phyloP scores from a whole-genome alignment of 2,113 vertebrate species.

The Sisor rabdophorus region DNA sequence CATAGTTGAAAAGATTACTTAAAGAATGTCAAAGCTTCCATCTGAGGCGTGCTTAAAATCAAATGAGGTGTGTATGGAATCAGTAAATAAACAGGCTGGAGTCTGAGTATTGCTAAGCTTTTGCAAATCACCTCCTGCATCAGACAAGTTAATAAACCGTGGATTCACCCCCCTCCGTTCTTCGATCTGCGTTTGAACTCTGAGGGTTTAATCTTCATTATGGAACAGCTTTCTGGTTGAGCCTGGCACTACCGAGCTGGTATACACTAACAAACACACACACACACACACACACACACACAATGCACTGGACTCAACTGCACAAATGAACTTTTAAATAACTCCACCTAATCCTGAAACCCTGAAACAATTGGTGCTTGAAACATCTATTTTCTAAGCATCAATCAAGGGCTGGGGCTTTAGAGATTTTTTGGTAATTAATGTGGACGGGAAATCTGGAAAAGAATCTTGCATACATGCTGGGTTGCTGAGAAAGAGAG shows the following conservation, averaged over 20 bases:
- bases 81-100: conserved; percentile 47
- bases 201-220: conserved; percentile 99
- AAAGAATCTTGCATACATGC: conserved; percentile 30
- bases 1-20: not conserved
- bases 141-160: conserved; percentile 85
- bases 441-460: conserved; percentile 50
- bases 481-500: conserved; percentile 1
- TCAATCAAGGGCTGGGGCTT: conserved; percentile 76
- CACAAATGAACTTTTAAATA: conserved; percentile 86
- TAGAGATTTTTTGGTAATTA: conserved; percentile 79
- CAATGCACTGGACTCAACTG: conserved; percentile 69
- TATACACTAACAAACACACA: not conserved
- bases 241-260: conserved; percentile 76
- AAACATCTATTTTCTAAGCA: conserved; percentile 76
- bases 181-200: conserved; percentile 70
- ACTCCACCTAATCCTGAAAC: conserved; percentile 78
- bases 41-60: not conserved
- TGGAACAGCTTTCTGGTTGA: conserved; percentile 79
- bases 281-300: conserved; percentile 42
- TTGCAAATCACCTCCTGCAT: conserved; percentile 66
- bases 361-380: conserved; percentile 75
- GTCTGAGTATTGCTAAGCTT: conserved; percentile 52
- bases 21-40: conserved; percentile 26
- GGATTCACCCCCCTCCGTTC: conserved; percentile 67
- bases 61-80: conserved; percentile 34